These are phyloP conservation scores for Aspiorhynchus laticeps DNA, from an alignment of 2,113 vertebrate species.

Conservation along the genomic window DNA sequence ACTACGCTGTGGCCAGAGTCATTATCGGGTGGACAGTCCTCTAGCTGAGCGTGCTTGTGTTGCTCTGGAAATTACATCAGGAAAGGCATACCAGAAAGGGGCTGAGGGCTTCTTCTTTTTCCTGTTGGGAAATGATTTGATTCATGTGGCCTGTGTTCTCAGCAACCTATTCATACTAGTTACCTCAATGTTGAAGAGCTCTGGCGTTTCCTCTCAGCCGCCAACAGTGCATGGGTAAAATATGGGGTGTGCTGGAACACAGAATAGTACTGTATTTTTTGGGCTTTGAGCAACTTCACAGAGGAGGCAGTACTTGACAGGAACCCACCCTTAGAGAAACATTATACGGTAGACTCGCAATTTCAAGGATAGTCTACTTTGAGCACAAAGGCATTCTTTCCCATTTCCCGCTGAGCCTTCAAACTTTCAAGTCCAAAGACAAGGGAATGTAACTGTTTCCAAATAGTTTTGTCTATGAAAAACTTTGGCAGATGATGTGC, in stretches of 20 bases:
- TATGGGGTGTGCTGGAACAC: background rate
- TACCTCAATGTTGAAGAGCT: background rate
- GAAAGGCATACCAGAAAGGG: slow-evolving; percentile 52
- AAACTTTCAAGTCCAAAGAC: slow-evolving; percentile 23
- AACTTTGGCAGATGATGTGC: slow-evolving; percentile 1
- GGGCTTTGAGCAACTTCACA: slow-evolving; percentile 26
- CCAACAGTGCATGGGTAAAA: slow-evolving; percentile 22
- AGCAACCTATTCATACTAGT: slow-evolving; percentile 38
- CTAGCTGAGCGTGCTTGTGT: slow-evolving; percentile 10
- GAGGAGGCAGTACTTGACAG: slow-evolving; percentile 19
- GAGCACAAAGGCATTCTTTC: slow-evolving; percentile 25
- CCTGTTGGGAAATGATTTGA: slow-evolving; percentile 40
- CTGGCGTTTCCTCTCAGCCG: background rate
- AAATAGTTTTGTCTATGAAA: slow-evolving; percentile 7
- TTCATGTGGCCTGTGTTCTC: slow-evolving; percentile 41
- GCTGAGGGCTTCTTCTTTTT: slow-evolving; percentile 48
- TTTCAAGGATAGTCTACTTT: slow-evolving; percentile 14
- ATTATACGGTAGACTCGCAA: slow-evolving; percentile 27
- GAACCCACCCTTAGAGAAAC: slow-evolving; percentile 39
- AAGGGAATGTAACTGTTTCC: slow-evolving; percentile 28
- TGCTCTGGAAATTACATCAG: slow-evolving; percentile 54
- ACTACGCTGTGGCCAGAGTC: slow-evolving; percentile 2
- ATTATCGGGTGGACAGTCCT: slow-evolving; percentile 23
- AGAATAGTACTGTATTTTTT: slow-evolving; percentile 18
- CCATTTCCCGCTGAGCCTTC: background rate